Evolutionary conservation across 2,113 vertebrate genomes (phyloP), one percentile per base, ranked within the genome.

Genomic region (Willisornis vidua): DNA sequence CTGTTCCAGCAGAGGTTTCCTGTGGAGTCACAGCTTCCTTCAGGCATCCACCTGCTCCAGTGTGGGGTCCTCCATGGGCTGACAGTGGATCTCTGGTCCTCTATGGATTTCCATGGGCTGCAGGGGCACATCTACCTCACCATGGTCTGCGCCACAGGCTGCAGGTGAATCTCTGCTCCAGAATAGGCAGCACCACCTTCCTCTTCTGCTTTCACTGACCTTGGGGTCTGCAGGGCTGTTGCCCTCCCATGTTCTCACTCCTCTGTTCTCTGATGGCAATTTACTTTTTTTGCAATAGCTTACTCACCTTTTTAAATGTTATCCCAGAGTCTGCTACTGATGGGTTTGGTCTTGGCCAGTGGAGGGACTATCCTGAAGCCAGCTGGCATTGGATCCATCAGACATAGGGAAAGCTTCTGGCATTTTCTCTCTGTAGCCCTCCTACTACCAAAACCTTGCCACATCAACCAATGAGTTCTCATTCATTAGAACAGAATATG

Each of bases 311-410:
- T 37, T 37, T 6, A 28, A 49, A 28, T 26, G 14, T 29, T 45
- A 9, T 7, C 7, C 20, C 0, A 0, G 45, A 24, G 9, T 6
- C 39, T 29, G 7, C 2, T 6, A 29, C 11, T 22, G 13, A 10
- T 10, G 29, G 33, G 9, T 62, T 68, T 10, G 29, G 19, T n/a
- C 62, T 31, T 61, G 10, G 19, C 46, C 39, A 54, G 16, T 11
- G 24, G 23, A 17, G 45, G 24, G 17, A 31, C 39, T 41, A 31
- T 23, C 41, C 41, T 15, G 3, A 39, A 67, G 33, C 45, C 26
- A 46, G 10, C 35, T 70, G 54, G 20, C 39, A 48, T 14, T 62
- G 48, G 14, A n/a, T 70, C n/a, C 35, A 31, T 20, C 8, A 18
- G 20, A 19, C 48, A 26, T 0, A 48, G 41, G 29, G 22, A 25